phyloP scores from a whole-genome alignment of 2,113 vertebrate genomes.

The Sminthopsis crassicaudata region DNA sequence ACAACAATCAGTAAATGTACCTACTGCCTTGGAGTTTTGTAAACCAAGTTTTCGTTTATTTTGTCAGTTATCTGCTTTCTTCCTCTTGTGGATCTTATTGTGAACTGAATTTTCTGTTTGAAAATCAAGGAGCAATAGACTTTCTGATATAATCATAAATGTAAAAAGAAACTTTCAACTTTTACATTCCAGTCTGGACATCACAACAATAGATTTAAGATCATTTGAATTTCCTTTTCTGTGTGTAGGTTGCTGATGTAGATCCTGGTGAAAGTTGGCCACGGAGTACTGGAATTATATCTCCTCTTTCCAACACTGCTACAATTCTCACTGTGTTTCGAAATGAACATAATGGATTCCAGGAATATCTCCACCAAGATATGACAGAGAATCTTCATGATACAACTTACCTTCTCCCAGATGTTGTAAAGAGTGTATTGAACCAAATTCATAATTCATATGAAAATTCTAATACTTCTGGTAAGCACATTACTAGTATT shows the following conservation, averaged over 20 bases:
- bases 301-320: conserved; percentile 83
- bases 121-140: neutral
- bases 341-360: conserved; percentile 59
- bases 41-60: neutral
- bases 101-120: neutral
- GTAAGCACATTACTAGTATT: conserved; percentile 56
- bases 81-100: neutral
- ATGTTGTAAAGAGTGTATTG: conserved; percentile 87
- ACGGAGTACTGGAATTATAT: conserved; percentile 88
- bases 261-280: conserved; percentile 76
- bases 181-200: neutral
- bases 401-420: conserved; percentile 80
- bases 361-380: conserved; percentile 53
- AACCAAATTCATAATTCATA: conserved; percentile 80
- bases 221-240: conserved; percentile 36
- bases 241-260: conserved; percentile 89
- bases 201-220: neutral
- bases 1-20: neutral
- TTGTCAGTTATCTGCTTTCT: neutral
- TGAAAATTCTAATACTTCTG: conserved; percentile 73
- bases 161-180: accelerated
- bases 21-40: neutral
- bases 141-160: neutral
- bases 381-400: conserved; percentile 66
- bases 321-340: conserved; percentile 88